These are phyloP conservation scores for Buteo buteo DNA, from an alignment of 2,113 vertebrate species.

Conservation along the genomic window DNA sequence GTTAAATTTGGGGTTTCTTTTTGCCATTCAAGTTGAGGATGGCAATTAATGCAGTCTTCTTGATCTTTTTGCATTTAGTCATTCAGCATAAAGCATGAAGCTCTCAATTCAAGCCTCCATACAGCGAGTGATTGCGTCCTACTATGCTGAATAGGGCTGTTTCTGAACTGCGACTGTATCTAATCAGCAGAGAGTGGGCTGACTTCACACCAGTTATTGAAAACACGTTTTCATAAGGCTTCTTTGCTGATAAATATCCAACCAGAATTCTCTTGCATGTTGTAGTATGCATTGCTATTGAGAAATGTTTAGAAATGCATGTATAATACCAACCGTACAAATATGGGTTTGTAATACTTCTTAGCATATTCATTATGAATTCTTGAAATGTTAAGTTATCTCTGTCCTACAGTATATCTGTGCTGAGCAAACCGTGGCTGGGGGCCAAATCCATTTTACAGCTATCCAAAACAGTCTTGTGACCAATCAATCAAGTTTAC, in stretches of 20 bases:
- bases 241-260: constrained; percentile 39
- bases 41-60: constrained; percentile 38
- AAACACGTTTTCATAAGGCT: constrained; percentile 48
- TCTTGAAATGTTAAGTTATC: constrained; percentile 41
- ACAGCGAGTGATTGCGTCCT: constrained; percentile 43
- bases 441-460: constrained; percentile 66
- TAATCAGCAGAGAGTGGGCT: constrained; percentile 62
- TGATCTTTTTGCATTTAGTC: constrained; percentile 9
- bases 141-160: constrained; percentile 42
- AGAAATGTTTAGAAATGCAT: constrained; percentile 31
- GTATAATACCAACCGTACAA: constrained; percentile 2
- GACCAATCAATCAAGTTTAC: constrained; percentile 62
- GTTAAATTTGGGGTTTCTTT: not conserved
- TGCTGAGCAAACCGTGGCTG: constrained; percentile 30
- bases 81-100: constrained; percentile 33
- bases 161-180: constrained; percentile 45
- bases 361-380: constrained; percentile 48
- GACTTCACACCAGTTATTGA: constrained; percentile 55
- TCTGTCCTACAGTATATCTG: constrained; percentile 8
- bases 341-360: constrained; percentile 19
- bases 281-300: constrained; percentile 18
- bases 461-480: constrained; percentile 57
- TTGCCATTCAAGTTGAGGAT: not conserved
- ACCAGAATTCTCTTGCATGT: constrained; percentile 4
- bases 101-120: constrained; percentile 8